Conservation (phyloP, 1,140 invertebrate species). For the Andrena cerasifolii region DNA sequence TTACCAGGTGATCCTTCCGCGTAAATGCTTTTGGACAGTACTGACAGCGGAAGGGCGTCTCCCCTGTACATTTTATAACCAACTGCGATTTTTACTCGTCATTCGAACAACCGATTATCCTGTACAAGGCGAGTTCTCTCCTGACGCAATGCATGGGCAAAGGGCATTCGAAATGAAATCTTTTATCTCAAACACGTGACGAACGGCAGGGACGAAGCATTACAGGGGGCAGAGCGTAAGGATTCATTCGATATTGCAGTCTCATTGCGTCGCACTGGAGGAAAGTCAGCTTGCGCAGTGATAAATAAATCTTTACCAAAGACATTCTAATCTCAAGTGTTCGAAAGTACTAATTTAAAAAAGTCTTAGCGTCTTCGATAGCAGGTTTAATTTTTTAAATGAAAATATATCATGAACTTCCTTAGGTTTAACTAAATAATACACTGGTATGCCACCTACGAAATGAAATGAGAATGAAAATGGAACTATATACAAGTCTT, state of each 20-base stretch:
- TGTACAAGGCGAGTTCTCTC: slow-evolving; percentile 71
- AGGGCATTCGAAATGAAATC: no score
- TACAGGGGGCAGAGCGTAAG: background rate
- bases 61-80: slow-evolving; percentile 74
- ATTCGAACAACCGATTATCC: slow-evolving; percentile 62
- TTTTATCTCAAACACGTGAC: no score
- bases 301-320: slow-evolving; percentile 10
- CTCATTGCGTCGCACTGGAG: slow-evolving; percentile 63
- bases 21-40: slow-evolving; percentile 87
- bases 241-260: slow-evolving; percentile 50
- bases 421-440: slow-evolving; percentile 4
- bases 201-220: no score
- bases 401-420: slow-evolving; percentile 7
- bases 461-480: slow-evolving; percentile 42
- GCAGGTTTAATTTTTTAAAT: background rate
- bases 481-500: slow-evolving; percentile 49
- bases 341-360: background rate
- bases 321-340: background rate
- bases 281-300: slow-evolving; percentile 54
- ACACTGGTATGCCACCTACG: slow-evolving; percentile 23
- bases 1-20: slow-evolving; percentile 86
- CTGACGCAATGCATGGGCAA: slow-evolving; percentile 62
- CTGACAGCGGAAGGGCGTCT: slow-evolving; percentile 84
- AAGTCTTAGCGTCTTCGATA: slow-evolving; percentile 7
- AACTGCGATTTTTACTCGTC: slow-evolving; percentile 54